These are phyloP conservation scores for Blastomussa wellsi DNA, from an alignment of 92 coral and sea anemone genomes.

Conservation along the genomic window DNA sequence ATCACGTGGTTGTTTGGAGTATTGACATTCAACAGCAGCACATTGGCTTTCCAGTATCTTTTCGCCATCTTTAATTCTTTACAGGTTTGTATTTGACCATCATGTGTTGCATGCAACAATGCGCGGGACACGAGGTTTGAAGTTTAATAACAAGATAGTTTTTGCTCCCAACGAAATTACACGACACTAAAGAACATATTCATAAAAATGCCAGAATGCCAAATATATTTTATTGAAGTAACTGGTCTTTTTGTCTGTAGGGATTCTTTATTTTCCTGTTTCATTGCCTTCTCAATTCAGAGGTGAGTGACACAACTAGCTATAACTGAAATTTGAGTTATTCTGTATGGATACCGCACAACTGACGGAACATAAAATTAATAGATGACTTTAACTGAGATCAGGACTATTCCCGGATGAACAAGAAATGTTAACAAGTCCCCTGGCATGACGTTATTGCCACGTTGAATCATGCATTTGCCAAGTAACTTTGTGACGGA, in stretches of 20 bases:
- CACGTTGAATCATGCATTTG: too few relatives aligned
- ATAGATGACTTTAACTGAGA: too few relatives aligned
- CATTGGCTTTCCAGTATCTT: constrained; percentile 84
- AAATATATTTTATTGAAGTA: neutral
- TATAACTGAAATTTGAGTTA: too few relatives aligned
- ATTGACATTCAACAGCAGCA: constrained; percentile 78
- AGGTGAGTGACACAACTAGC: too few relatives aligned
- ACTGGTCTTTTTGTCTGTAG: constrained; percentile 28
- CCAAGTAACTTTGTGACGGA: too few relatives aligned
- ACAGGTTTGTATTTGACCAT: constrained; percentile 78
- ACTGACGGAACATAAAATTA: too few relatives aligned
- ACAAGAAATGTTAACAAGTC: too few relatives aligned
- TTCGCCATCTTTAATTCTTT: constrained; percentile 89
- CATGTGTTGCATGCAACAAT: too few relatives aligned
- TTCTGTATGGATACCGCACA: too few relatives aligned
- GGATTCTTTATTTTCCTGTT: constrained; percentile 93
- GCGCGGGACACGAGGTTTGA: neutral
- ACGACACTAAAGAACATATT: neutral
- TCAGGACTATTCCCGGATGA: too few relatives aligned
- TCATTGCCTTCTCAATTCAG: constrained; percentile 87
- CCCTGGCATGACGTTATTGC: too few relatives aligned
- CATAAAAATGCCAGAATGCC: neutral
- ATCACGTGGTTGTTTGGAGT: constrained; percentile 96
- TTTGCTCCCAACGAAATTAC: neutral
- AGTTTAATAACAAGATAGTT: too few relatives aligned